These are phyloP conservation scores for Datnioides undecimradiatus DNA, from an alignment of 2,113 vertebrate species.

Conservation along the genomic window DNA sequence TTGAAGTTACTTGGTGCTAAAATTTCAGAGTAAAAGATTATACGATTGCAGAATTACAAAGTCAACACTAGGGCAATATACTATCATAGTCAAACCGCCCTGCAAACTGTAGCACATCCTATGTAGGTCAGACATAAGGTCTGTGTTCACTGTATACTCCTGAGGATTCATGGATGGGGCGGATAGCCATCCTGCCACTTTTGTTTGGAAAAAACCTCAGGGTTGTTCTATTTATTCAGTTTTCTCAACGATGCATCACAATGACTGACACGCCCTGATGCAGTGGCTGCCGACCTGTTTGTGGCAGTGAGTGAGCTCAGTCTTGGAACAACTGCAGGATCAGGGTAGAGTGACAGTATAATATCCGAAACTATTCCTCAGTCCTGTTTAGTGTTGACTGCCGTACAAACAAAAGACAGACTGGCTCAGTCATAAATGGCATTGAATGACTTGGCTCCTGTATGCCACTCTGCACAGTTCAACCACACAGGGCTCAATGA, in stretches of 20 bases:
- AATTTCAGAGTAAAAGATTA: not conserved
- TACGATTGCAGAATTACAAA: not conserved
- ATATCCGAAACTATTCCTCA: too few relatives aligned
- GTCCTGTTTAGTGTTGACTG: not conserved
- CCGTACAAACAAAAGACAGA: slow-evolving; percentile 9
- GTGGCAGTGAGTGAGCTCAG: not conserved
- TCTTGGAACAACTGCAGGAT: not conserved
- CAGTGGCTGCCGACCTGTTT: not conserved
- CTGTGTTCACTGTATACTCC: slow-evolving; percentile 49
- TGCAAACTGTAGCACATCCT: slow-evolving; percentile 48
- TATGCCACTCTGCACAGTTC: slow-evolving; percentile 2
- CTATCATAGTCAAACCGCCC: slow-evolving; percentile 21
- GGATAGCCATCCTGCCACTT: slow-evolving; percentile 50
- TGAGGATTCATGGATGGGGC: slow-evolving; percentile 46
- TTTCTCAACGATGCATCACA: slow-evolving; percentile 3
- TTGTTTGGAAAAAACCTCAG: slow-evolving; percentile 33
- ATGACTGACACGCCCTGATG: slow-evolving; percentile 22
- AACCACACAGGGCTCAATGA: not conserved
- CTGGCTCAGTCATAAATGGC: not conserved
- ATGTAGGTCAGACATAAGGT: slow-evolving; percentile 70
- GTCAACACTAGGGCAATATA: not conserved
- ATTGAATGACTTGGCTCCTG: not conserved
- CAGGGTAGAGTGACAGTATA: not conserved
- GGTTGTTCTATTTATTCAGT: slow-evolving; percentile 11
- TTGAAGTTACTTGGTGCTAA: not conserved